Base-by-base conservation (phyloP, 2,797 vertebrate genomes). In the Dromococcyx pavoninus region DNA sequence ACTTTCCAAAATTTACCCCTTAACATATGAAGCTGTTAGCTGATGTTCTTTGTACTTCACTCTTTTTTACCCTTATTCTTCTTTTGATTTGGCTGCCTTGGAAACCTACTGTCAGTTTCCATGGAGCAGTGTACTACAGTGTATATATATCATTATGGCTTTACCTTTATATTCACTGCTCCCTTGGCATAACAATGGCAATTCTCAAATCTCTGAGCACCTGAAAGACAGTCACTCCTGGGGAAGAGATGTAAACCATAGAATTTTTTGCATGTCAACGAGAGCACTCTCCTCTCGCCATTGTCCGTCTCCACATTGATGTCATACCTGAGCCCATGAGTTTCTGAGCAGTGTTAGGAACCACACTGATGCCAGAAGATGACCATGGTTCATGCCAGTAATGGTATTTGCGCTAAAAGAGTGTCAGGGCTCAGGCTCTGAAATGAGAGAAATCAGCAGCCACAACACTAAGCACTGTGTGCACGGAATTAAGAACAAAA, bases 41-140 rank as follows among this genome's bases (percentile, higher is more conserved):
- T 91, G 65, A 22, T 86, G 73, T 33, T 72, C 69, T 94, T 81
- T 86, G 69, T 28, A 58, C 73, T 80, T 89, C 25, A 7, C 14
- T 91, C 18, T 76, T 61, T 62, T 70, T 82, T 70, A 89, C 35
- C 21, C 50, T 67, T 56, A 27, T 25, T 76, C 48, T 75, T 92
- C 92, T 77, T 90, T 83, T 62, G 17, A 70, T 92, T 93, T 75
- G 82, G 93, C 94, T 96, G 88, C 94, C 95, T 94, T 95, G 96
- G 95, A 96, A 96, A 94, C 94, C 70, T 83, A 25, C 50, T 69
- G 54, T 46, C 94, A 93, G 91, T 94, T 96, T 95, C 96, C 93
- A 95, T 81, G 93, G 95, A 90, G 91, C 62, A 84, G 41, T 44
- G 62, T 46, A 44, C 48, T 81, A 64, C 19, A 27, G 23, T 23